Evolutionary conservation across 2,888 invertebrate species (phyloP).

Genomic region (Nebria salina): DNA sequence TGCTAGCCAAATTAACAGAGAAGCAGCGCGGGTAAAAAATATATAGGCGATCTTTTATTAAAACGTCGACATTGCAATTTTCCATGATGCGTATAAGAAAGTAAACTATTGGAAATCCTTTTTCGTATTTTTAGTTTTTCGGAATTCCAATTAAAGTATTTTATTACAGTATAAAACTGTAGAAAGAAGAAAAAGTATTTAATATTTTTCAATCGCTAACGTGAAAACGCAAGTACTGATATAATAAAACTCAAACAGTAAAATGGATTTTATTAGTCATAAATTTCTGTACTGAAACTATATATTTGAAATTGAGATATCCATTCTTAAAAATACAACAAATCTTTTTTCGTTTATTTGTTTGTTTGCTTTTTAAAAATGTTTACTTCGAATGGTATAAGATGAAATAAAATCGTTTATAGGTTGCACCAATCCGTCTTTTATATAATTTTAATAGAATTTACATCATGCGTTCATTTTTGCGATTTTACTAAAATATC

Average conservation of each 20-base stretch:
- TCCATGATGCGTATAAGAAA: neutral
- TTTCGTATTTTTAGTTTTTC: constrained; percentile 40
- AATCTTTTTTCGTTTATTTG: constrained; percentile 23
- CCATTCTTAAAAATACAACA: constrained; percentile 46
- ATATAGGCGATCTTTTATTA: too few species aligned
- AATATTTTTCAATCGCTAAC: constrained; percentile 61
- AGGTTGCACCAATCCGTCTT: neutral
- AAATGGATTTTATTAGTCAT: constrained; percentile 62
- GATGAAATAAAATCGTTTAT: neutral
- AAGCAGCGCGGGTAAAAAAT: too few species aligned
- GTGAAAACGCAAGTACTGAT: constrained; percentile 63
- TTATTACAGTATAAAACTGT: constrained; percentile 55
- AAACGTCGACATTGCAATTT: too few species aligned
- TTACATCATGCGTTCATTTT: neutral
- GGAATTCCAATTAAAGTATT: constrained; percentile 57
- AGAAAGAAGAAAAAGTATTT: constrained; percentile 58
- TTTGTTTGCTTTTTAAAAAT: neutral
- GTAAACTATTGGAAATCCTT: constrained; percentile 14
- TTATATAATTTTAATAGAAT: neutral
- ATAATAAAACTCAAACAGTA: constrained; percentile 63
- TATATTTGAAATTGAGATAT: constrained; percentile 47
- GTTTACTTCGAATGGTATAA: neutral
- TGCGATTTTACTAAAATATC: too few species aligned
- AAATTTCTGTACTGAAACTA: constrained; percentile 56
- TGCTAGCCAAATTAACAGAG: too few species aligned